These are phyloP conservation scores for Pterophyllum scalare DNA, from an alignment of 2,113 vertebrate species.

Conservation along the genomic window DNA sequence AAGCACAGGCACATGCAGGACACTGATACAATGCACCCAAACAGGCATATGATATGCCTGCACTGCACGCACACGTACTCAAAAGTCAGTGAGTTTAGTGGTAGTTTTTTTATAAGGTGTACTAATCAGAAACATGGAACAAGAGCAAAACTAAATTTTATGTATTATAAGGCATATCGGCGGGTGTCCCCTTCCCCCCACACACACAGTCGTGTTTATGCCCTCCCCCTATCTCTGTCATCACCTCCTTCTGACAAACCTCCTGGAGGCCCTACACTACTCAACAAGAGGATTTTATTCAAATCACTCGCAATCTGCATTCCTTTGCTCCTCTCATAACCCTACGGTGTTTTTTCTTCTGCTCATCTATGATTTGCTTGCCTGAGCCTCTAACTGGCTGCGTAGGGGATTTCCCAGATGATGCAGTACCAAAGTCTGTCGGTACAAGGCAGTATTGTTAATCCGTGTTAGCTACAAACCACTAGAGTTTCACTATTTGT, in stretches of 20 bases:
- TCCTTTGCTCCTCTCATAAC: slow-evolving; percentile 10
- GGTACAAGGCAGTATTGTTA: slow-evolving; percentile 64
- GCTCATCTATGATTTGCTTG: slow-evolving; percentile 28
- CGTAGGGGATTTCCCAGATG: slow-evolving; percentile 47
- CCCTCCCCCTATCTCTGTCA: slow-evolving; percentile 50
- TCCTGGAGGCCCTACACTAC: slow-evolving; percentile 36
- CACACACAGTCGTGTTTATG: background rate
- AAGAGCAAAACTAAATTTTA: background rate
- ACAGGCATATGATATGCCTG: background rate
- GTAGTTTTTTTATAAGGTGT: background rate
- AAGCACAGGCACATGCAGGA: slow-evolving; percentile 26
- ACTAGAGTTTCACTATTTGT: background rate
- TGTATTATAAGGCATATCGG: background rate
- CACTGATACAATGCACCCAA: slow-evolving; percentile 15
- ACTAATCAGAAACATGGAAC: background rate
- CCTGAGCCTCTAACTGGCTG: slow-evolving; percentile 30
- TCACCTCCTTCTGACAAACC: slow-evolving; percentile 53
- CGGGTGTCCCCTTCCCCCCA: background rate
- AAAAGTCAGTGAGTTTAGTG: background rate
- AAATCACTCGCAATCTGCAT: slow-evolving; percentile 29
- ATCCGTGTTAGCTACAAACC: slow-evolving; percentile 8
- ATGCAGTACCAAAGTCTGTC: slow-evolving; percentile 59
- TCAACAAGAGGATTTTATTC: slow-evolving; percentile 60
- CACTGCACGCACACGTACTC: no score
- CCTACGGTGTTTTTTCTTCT: background rate